Evolutionary conservation across 2,113 vertebrate species (phyloP).

Genomic region (Periophthalmodon schlosseri): DNA sequence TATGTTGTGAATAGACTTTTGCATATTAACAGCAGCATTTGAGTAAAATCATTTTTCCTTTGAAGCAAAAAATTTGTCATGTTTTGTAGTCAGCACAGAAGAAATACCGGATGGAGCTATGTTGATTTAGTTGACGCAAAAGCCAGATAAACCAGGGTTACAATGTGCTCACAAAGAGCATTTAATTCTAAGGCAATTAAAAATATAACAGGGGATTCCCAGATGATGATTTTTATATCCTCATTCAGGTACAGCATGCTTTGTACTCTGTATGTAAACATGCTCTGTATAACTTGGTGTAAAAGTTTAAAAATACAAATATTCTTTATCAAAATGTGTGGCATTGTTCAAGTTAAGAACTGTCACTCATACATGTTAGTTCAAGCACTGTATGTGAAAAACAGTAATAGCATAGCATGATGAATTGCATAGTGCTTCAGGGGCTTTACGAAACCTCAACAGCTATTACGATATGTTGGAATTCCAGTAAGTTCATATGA

Average conservation of each 20-base stretch:
- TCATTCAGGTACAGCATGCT: slow-evolving; percentile 27
- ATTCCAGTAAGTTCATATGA: background rate
- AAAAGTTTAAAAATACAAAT: background rate
- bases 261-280: background rate
- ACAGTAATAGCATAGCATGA: background rate
- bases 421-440: background rate
- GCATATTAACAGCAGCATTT: too few species aligned
- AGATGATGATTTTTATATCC: slow-evolving; percentile 31
- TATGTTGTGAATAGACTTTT: too few species aligned
- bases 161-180: background rate
- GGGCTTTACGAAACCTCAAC: slow-evolving; percentile 4
- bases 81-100: too few species aligned
- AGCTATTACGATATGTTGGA: background rate
- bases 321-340: background rate
- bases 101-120: too few species aligned
- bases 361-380: background rate
- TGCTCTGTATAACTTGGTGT: background rate
- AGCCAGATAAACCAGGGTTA: too few species aligned
- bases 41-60: too few species aligned
- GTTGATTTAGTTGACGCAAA: too few species aligned
- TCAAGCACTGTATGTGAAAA: background rate
- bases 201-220: slow-evolving; percentile 28
- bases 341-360: background rate
- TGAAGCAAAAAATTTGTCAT: too few species aligned
- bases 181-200: background rate